These are phyloP conservation scores for Temnothorax rugatulus DNA, from an alignment of 2,888 invertebrate species.

Conservation along the genomic window DNA sequence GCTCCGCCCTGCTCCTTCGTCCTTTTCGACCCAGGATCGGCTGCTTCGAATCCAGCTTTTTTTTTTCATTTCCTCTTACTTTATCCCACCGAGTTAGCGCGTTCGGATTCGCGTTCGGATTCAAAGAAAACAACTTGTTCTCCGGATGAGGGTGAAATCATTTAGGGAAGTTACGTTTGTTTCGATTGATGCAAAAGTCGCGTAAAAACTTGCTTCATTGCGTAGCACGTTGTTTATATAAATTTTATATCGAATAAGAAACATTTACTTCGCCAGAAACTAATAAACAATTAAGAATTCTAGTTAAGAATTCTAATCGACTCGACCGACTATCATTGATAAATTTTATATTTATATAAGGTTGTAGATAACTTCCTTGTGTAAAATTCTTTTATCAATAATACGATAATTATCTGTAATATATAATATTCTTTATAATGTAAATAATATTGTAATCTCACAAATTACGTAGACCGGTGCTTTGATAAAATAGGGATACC, in stretches of 20 bases:
- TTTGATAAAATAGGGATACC: neutral
- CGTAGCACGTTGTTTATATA: neutral
- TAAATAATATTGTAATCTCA: neutral
- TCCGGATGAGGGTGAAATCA: neutral
- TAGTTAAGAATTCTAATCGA: too few species aligned
- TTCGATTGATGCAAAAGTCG: neutral
- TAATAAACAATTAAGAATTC: too few species aligned
- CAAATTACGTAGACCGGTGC: neutral
- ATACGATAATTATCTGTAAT: neutral
- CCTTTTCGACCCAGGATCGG: constrained; percentile 72
- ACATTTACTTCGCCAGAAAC: too few species aligned
- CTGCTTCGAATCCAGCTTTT: constrained; percentile 31
- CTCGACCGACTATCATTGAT: neutral
- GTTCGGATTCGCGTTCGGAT: neutral
- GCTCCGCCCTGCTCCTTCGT: constrained; percentile 83
- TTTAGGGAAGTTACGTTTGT: neutral
- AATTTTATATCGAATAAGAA: neutral
- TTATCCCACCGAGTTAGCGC: neutral
- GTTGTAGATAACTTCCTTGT: too few species aligned
- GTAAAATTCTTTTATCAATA: neutral
- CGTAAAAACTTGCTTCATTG: neutral
- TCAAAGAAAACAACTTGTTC: neutral
- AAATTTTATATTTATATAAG: neutral
- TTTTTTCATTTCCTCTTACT: constrained; percentile 18
- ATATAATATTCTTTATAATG: neutral